These are phyloP conservation scores for Drusus annulatus DNA, from an alignment of 1,140 invertebrate species.

Conservation along the genomic window DNA sequence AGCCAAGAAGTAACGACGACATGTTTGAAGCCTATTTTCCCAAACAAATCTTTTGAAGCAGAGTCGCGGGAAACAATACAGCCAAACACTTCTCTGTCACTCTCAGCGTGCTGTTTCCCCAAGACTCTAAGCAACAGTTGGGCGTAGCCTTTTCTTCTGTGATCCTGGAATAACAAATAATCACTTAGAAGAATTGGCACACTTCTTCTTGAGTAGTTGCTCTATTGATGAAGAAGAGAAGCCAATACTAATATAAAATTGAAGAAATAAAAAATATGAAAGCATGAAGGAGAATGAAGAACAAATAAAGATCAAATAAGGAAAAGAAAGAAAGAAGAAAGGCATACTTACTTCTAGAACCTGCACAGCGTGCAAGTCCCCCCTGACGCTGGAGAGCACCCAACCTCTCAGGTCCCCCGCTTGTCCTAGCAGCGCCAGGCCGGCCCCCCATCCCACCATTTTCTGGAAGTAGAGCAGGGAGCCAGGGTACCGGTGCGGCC, in stretches of 20 bases:
- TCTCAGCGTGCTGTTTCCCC: slow-evolving; percentile 8
- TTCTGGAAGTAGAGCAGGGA: neutral
- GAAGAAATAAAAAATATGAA: too few species aligned
- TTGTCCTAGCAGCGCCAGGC: neutral
- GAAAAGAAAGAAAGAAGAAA: neutral
- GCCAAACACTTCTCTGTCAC: slow-evolving; percentile 21
- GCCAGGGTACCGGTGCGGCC: slow-evolving; percentile 29
- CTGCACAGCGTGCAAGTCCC: slow-evolving; percentile 23
- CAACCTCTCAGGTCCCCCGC: slow-evolving; percentile 1
- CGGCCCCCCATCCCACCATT: neutral
- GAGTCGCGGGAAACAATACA: slow-evolving; percentile 12
- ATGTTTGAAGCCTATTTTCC: neutral
- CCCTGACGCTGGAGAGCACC: slow-evolving; percentile 8
- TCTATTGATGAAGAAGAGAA: too few species aligned
- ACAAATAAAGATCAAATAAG: too few species aligned
- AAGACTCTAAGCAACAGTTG: slow-evolving; percentile 22
- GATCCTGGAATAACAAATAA: neutral
- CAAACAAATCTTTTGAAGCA: slow-evolving; percentile 19
- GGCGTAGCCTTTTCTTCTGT: slow-evolving; percentile 31
- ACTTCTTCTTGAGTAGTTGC: too few species aligned
- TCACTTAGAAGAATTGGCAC: too few species aligned
- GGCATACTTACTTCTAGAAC: neutral
- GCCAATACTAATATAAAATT: too few species aligned
- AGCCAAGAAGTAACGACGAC: neutral
- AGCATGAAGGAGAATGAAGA: too few species aligned